Conservation (phyloP, 2,797 vertebrate species). For the Acipenser oxyrinchus region DNA sequence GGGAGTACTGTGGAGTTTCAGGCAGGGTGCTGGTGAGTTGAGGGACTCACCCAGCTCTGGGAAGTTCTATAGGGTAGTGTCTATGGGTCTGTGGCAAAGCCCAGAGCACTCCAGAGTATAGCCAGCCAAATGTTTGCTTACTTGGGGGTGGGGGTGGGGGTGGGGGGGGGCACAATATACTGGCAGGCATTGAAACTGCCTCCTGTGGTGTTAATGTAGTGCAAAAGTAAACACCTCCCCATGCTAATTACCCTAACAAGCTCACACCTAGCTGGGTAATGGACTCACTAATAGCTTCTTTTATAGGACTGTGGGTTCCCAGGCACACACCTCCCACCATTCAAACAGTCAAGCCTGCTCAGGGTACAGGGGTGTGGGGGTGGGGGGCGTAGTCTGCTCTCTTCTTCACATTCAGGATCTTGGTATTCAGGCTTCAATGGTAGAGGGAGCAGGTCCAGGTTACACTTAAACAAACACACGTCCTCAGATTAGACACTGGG, state of each 20-base stretch:
- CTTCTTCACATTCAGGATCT: not conserved
- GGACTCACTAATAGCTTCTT: slow-evolving; percentile 52
- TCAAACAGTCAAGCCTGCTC: slow-evolving; percentile 29
- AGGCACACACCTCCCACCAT: slow-evolving; percentile 7
- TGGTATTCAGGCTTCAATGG: slow-evolving; percentile 2
- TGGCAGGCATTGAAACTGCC: slow-evolving; percentile 8
- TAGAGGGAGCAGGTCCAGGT: too few species aligned
- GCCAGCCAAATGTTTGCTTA: too few species aligned
- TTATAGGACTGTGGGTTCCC: slow-evolving; percentile 41
- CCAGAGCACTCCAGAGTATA: too few species aligned
- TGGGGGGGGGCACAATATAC: not conserved
- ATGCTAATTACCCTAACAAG: slow-evolving; percentile 56
- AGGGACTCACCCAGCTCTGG: too few species aligned
- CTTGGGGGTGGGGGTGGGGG: not conserved
- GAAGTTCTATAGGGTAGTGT: too few species aligned
- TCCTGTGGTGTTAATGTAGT: slow-evolving; percentile 40
- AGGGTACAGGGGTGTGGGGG: slow-evolving; percentile 19
- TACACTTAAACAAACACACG: too few species aligned
- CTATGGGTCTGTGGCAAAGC: too few species aligned
- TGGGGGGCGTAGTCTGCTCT: not conserved
- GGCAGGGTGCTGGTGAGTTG: too few species aligned
- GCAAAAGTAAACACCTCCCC: slow-evolving; percentile 57
- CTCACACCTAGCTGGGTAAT: slow-evolving; percentile 46
- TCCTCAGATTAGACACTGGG: too few species aligned
- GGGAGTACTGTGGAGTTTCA: too few species aligned